phyloP scores from a whole-genome alignment of 1,140 invertebrate genomes.

The Euschistus heros region DNA sequence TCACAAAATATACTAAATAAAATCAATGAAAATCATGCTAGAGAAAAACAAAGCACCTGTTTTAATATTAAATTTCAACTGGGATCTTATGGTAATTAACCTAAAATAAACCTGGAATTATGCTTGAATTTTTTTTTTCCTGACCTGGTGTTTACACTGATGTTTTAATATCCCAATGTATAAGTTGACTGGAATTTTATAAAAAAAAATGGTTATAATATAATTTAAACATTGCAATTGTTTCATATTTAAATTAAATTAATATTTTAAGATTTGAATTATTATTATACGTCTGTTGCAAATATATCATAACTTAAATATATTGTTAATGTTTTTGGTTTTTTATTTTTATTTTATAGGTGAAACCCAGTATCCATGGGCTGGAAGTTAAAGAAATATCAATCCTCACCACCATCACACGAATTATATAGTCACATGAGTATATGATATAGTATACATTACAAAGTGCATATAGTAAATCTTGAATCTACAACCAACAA shows the following conservation, averaged over 20 bases:
- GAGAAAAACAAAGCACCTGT: too few relatives aligned
- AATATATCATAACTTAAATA: background rate
- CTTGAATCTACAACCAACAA: background rate
- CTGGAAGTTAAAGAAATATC: conserved; percentile 11
- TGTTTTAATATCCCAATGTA: too few relatives aligned
- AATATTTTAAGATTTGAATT: background rate
- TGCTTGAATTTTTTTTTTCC: too few relatives aligned
- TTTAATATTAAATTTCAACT: too few relatives aligned
- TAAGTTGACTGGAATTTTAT: too few relatives aligned
- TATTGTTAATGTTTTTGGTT: background rate
- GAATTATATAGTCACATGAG: conserved; percentile 2
- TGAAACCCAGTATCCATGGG: conserved; percentile 3
- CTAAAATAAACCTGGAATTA: too few relatives aligned
- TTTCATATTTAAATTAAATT: background rate
- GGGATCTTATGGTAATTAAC: too few relatives aligned
- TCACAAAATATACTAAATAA: too few relatives aligned
- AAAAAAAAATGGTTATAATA: background rate
- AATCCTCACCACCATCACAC: conserved; percentile 9
- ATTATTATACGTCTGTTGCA: background rate
- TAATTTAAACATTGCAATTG: background rate
- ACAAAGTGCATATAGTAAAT: background rate
- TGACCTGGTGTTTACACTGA: too few relatives aligned
- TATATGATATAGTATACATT: conserved; percentile 6
- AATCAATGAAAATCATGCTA: too few relatives aligned
- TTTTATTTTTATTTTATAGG: background rate